These are phyloP conservation scores for Mesocentrotus franciscanus DNA, from an alignment of 53 echinoderm and acorn worm species.

Conservation along the genomic window DNA sequence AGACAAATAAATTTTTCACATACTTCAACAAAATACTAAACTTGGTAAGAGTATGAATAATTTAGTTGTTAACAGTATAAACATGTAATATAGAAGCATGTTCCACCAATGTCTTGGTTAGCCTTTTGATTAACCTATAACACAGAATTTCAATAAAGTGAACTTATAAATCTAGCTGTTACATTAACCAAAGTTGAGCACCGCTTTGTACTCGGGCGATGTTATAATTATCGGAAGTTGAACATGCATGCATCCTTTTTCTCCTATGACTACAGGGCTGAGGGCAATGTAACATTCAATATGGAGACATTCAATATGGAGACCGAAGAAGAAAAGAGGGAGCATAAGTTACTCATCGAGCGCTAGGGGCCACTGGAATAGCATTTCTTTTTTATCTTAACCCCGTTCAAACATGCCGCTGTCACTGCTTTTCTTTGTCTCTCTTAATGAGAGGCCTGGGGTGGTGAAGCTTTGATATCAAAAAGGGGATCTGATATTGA, in stretches of 20 bases:
- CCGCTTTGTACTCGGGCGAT: not conserved
- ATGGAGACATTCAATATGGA: slow-evolving; percentile 17
- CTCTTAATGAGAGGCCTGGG: slow-evolving; percentile 49
- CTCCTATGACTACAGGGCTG: not conserved
- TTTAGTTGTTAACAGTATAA: too few relatives aligned
- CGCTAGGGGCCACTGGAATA: not conserved
- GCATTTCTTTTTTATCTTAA: slow-evolving; percentile 41
- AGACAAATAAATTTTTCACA: too few relatives aligned
- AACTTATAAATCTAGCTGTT: not conserved
- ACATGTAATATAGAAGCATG: not conserved
- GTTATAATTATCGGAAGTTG: slow-evolving; percentile 37
- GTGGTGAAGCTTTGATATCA: not conserved
- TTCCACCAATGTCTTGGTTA: not conserved
- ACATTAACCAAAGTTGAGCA: not conserved
- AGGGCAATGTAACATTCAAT: slow-evolving; percentile 26
- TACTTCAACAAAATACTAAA: too few relatives aligned
- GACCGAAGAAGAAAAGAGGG: not conserved
- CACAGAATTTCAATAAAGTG: not conserved
- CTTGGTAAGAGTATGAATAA: too few relatives aligned
- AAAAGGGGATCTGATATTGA: slow-evolving; percentile 19
- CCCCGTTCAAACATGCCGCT: slow-evolving; percentile 53
- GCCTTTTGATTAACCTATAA: not conserved
- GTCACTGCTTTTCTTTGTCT: slow-evolving; percentile 45
- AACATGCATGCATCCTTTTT: slow-evolving; percentile 8
- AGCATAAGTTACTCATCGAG: slow-evolving; percentile 44